A percentile compares a stretch with the other conserved stretches of the same genome.
Conservation (phyloP, 2,113 vertebrate species). For the Callaeas wilsoni region DNA sequence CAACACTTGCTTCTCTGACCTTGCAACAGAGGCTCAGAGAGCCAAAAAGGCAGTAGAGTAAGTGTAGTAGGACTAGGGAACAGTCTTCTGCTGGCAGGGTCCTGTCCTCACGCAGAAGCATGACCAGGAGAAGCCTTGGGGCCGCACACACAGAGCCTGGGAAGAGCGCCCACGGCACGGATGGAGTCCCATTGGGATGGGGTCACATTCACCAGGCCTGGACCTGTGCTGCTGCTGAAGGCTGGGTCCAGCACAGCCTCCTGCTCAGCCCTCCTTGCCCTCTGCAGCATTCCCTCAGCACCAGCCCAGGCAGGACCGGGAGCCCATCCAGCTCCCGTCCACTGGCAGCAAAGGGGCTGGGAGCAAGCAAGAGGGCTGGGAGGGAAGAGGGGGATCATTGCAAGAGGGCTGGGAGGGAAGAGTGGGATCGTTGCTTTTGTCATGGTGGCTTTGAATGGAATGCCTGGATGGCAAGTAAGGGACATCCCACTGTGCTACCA, state of each 20-base stretch:
- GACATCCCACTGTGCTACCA: rapidly evolving
- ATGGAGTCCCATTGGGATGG: not conserved
- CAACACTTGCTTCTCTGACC: not conserved
- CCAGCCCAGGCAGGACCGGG: not conserved
- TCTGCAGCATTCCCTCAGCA: rapidly evolving
- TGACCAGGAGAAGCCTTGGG: not conserved
- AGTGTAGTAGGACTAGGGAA: not conserved
- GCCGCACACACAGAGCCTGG: rapidly evolving
- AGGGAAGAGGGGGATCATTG: not conserved
- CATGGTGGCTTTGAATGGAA: not conserved
- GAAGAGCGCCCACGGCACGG: rapidly evolving
- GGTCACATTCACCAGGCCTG: not conserved
- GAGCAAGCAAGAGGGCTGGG: not conserved
- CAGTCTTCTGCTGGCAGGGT: not conserved
- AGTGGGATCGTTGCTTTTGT: not conserved
- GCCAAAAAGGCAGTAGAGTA: not conserved
- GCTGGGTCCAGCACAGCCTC: not conserved
- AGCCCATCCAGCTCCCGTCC: not conserved
- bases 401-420: not conserved
- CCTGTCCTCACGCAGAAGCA: not conserved
- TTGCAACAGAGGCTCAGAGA: not conserved
- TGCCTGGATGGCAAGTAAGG: not conserved
- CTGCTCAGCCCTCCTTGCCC: not conserved
- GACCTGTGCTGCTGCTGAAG: not conserved
- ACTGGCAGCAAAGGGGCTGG: not conserved